Conservation (phyloP, 1,140 invertebrate genomes). For the Cardiocondyla obscurior region DNA sequence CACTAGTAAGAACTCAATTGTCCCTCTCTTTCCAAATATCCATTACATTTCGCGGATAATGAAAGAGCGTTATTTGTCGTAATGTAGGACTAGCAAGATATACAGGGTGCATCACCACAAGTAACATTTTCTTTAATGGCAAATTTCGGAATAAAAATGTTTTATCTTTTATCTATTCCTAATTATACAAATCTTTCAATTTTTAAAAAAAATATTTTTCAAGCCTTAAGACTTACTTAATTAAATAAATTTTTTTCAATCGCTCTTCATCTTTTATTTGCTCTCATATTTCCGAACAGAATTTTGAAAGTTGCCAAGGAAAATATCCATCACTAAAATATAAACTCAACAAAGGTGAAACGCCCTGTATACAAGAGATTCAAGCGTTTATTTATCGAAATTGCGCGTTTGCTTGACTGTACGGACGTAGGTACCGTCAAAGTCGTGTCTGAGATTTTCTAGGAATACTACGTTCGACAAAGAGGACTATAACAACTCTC, state of each 20-base stretch:
- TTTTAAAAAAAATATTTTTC: too few species aligned
- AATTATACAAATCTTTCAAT: neutral
- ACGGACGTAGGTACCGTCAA: constrained; percentile 18
- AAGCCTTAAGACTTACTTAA: neutral
- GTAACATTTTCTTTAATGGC: neutral
- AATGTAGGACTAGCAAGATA: constrained; percentile 21
- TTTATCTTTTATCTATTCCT: neutral
- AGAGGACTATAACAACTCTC: constrained; percentile 16
- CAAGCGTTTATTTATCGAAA: constrained; percentile 9
- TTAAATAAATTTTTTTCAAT: neutral
- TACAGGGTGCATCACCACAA: neutral
- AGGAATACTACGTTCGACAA: constrained; percentile 1
- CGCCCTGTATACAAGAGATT: neutral
- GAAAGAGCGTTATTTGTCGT: constrained; percentile 21
- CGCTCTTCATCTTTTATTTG: neutral
- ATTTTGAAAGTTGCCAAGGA: neutral
- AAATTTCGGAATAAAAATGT: neutral
- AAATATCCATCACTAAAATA: neutral
- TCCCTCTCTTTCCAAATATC: constrained; percentile 27
- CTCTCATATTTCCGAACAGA: neutral
- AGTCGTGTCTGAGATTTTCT: neutral
- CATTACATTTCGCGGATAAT: neutral
- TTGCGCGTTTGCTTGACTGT: neutral
- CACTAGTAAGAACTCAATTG: constrained; percentile 57
- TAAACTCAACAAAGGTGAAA: neutral